These are phyloP conservation scores for Drosophila parthenogenetica DNA, from an alignment of 2,888 invertebrate species.

Conservation along the genomic window DNA sequence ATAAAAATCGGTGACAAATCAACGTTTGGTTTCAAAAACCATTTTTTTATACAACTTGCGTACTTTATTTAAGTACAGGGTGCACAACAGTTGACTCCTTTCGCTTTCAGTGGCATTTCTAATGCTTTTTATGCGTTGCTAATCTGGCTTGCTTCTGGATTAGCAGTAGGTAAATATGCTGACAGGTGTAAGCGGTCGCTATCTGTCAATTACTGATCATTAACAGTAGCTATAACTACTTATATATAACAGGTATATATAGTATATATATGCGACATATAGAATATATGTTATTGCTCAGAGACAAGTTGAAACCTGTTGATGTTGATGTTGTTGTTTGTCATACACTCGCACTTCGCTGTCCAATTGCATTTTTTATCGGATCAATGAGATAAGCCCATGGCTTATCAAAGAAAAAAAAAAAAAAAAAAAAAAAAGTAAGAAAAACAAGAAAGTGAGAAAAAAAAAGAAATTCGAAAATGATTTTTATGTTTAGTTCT, in stretches of 20 bases:
- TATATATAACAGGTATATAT: slow-evolving; percentile 5
- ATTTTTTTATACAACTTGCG: no score
- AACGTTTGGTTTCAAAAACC: no score
- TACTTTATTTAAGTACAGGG: no score
- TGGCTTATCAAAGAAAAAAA: slow-evolving; percentile 39
- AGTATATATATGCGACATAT: neutral
- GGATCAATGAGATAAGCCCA: slow-evolving; percentile 46
- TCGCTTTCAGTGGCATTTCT: no score
- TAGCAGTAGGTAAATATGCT: neutral
- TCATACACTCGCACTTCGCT: slow-evolving; percentile 13
- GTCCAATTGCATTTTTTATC: slow-evolving; percentile 31
- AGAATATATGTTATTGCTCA: neutral
- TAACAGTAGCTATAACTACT: neutral
- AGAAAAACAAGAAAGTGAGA: no score
- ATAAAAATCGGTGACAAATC: no score
- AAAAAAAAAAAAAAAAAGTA: neutral
- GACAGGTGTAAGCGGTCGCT: slow-evolving; percentile 15
- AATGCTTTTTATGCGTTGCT: neutral
- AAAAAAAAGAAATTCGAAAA: slow-evolving; percentile 39
- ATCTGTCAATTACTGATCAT: slow-evolving; percentile 35
- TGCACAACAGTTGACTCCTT: no score
- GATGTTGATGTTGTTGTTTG: slow-evolving; percentile 6
- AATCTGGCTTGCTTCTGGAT: slow-evolving; percentile 1
- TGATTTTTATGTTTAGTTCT: slow-evolving; percentile 21
- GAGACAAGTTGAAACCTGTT: neutral